Conservation (phyloP, 92 coral and sea anemone genomes). For the Micromussa lordhowensis region DNA sequence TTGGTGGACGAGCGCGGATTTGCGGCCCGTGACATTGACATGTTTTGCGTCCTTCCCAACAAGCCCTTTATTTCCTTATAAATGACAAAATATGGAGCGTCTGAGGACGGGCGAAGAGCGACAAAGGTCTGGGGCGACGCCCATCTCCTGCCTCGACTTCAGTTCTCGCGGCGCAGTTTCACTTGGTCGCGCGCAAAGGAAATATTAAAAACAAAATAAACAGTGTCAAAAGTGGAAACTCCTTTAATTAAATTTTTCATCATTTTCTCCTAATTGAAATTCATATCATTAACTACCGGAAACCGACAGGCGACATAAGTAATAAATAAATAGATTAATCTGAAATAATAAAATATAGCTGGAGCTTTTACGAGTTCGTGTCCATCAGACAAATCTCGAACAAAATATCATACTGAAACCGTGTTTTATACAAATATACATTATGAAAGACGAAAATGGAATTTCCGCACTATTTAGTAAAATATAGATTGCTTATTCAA, state of each 20-base stretch:
- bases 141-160: not conserved
- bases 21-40: too few relatives aligned
- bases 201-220: not conserved
- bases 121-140: not conserved
- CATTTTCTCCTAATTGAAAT: conserved; percentile 25
- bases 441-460: not conserved
- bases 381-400: conserved; percentile 24
- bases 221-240: not conserved
- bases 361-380: not conserved
- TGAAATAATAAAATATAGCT: conserved; percentile 37
- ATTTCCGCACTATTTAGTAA: not conserved
- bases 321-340: conserved; percentile 36
- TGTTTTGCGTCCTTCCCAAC: too few relatives aligned
- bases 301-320: conserved; percentile 14
- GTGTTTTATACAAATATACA: conserved; percentile 35
- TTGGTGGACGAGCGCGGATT: too few relatives aligned
- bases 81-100: too few relatives aligned
- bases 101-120: not conserved
- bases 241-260: conserved; percentile 16
- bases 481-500: conserved; percentile 1
- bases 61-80: too few relatives aligned
- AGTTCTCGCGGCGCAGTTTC: not conserved
- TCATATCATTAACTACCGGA: conserved; percentile 17
- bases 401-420: conserved; percentile 26
- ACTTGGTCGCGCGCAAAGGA: not conserved